Evolutionary conservation across 2,888 invertebrate genomes (phyloP), one percentile per base, ranked within the genome.

Genomic region (Rutpela maculata): DNA sequence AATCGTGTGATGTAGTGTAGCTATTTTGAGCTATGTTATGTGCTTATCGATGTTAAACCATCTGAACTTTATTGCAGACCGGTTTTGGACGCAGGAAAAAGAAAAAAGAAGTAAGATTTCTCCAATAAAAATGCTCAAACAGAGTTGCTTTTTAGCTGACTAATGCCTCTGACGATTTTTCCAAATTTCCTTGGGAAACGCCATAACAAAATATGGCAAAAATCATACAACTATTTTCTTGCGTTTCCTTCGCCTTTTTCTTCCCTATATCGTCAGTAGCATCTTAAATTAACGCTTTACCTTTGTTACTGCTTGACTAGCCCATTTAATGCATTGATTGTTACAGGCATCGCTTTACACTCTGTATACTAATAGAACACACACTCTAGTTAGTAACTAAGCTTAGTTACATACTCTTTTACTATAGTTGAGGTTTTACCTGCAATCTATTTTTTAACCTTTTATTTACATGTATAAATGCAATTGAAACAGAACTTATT

Each of bases 61-160:
- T 84, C 84, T 88, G 87, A 89, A 89, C 89, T 90, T 90, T 89
- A 93, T 95, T 95, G 92, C 95, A 95, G 95, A 94, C 93, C 93
- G 94, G 94, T 95, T 95, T 95, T 95, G 96, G 96, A 95, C 96
- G 96, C 95, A 95, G 96, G 96, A 97, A 96, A 96, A 96, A 96
- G 95, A 96, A 96, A 96, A 97, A 97, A 96, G 96, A 97, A 96
- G 97, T 97, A 97, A 97, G 97, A 95, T 92, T 93, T 93, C 91
- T 91, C 88, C 87, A 88, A 86, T 88, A 87, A 87, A 88, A 87
- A 85, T 86, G 86, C 86, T 88, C 87, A 88, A 86, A 85, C 84
- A 87, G 86, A 88, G 87, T 87, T 86, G 88, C 89, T 89, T 89
- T 86, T 88, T 89, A 88, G 88, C 87, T 86, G 82, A 84, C 78